These are phyloP conservation scores for Phalacrocorax carbo DNA, from an alignment of 2,113 vertebrate species.

Conservation along the genomic window DNA sequence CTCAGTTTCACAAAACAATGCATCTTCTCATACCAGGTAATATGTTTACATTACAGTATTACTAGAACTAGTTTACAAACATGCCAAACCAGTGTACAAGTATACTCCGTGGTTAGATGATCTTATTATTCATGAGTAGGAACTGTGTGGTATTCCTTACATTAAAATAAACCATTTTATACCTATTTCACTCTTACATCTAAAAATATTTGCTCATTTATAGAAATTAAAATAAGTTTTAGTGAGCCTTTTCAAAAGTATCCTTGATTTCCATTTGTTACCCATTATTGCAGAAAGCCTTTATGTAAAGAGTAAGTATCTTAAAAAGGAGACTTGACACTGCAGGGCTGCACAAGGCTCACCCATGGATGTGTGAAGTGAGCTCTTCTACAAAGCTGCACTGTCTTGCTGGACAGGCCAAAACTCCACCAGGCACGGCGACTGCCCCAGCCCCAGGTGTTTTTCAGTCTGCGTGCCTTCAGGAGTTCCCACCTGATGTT, in stretches of 20 bases:
- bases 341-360: neutral
- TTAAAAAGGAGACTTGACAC: neutral
- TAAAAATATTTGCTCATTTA: neutral
- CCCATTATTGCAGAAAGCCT: neutral
- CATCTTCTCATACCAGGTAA: neutral
- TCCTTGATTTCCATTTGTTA: neutral
- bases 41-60: neutral
- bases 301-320: neutral
- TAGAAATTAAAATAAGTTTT: neutral
- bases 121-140: neutral
- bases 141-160: neutral
- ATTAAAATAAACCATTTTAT: neutral
- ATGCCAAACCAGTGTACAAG: neutral
- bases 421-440: accelerated
- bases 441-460: neutral
- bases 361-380: too few relatives aligned
- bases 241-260: neutral
- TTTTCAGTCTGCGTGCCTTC: neutral
- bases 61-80: neutral
- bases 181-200: neutral
- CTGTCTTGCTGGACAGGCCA: neutral
- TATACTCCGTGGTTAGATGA: neutral
- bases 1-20: neutral
- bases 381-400: neutral
- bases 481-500: neutral